phyloP scores from a whole-genome alignment of 1,140 invertebrate species.

The Daktulosphaira vitifoliae region DNA sequence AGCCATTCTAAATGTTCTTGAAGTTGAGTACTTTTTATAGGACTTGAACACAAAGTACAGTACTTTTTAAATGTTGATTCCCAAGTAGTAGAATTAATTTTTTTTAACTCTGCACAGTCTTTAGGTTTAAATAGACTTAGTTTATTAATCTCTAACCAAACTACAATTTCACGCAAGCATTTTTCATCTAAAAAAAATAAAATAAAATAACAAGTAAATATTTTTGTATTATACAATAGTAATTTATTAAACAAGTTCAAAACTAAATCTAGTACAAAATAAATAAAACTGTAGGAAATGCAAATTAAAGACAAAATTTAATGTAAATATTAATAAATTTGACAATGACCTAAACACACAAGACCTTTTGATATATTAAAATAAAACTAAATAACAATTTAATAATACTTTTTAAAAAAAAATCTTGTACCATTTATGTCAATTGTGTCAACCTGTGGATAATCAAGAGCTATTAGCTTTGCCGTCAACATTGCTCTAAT shows the following conservation, averaged over 20 bases:
- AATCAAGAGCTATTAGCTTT: constrained; percentile 14
- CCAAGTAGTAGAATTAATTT: constrained; percentile 6
- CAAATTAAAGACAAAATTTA: too few relatives aligned
- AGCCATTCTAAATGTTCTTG: constrained; percentile 13
- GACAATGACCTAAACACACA: not conserved
- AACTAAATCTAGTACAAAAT: too few relatives aligned
- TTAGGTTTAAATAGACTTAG: not conserved
- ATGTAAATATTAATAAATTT: too few relatives aligned
- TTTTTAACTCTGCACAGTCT: not conserved
- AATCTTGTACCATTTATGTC: not conserved
- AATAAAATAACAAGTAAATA: too few relatives aligned
- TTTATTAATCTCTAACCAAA: constrained; percentile 13
- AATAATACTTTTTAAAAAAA: not conserved
- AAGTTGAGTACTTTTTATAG: not conserved
- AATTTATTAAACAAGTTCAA: too few relatives aligned
- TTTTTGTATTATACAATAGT: too few relatives aligned
- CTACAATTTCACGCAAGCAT: not conserved
- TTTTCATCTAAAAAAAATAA: constrained; percentile 13
- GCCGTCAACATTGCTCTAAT: too few relatives aligned
- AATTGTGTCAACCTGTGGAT: not conserved
- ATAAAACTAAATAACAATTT: not conserved
- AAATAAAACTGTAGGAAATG: too few relatives aligned
- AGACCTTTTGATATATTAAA: not conserved
- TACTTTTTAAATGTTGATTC: constrained; percentile 7
- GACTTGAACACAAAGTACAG: constrained; percentile 2